Conservation (phyloP, 2,797 vertebrate species). For the Sardinella longiceps region DNA sequence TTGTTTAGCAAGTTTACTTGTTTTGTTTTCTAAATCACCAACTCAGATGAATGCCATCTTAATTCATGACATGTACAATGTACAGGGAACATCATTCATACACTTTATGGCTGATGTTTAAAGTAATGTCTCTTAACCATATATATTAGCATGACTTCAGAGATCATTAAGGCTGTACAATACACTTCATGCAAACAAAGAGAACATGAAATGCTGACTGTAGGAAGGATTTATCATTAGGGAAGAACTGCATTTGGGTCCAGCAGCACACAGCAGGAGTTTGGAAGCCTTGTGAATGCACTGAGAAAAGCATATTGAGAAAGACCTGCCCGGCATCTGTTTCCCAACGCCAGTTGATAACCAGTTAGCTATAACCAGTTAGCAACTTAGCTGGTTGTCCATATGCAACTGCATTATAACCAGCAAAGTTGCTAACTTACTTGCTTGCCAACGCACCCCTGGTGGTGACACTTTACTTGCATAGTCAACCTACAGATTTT, state of each 20-base stretch:
- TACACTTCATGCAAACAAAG: conserved; percentile 60
- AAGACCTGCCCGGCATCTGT: not conserved
- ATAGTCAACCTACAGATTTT: not conserved
- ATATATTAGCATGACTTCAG: conserved; percentile 51
- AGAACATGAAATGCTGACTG: conserved; percentile 43
- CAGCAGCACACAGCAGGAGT: not conserved
- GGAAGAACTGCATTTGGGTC: conserved; percentile 12
- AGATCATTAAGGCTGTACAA: conserved; percentile 73
- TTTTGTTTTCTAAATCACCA: not conserved
- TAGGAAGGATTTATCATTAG: not conserved
- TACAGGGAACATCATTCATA: conserved; percentile 47
- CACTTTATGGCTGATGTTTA: conserved; percentile 40
- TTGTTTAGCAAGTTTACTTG: not conserved
- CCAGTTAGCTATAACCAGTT: no score
- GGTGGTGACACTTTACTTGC: not conserved
- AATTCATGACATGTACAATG: conserved; percentile 52
- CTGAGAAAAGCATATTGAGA: not conserved
- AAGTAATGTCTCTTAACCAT: conserved; percentile 33
- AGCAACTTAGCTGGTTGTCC: no score
- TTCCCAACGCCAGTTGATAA: no score
- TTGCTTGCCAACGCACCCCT: no score
- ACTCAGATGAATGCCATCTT: not conserved
- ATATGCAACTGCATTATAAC: no score
- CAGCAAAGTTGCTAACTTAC: no score
- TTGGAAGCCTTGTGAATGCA: not conserved